A percentile compares a stretch with the other conserved stretches of the same genome.
Evolutionary conservation across 2,113 vertebrate genomes (phyloP).

Genomic region (Hippocampus guttulatus): DNA sequence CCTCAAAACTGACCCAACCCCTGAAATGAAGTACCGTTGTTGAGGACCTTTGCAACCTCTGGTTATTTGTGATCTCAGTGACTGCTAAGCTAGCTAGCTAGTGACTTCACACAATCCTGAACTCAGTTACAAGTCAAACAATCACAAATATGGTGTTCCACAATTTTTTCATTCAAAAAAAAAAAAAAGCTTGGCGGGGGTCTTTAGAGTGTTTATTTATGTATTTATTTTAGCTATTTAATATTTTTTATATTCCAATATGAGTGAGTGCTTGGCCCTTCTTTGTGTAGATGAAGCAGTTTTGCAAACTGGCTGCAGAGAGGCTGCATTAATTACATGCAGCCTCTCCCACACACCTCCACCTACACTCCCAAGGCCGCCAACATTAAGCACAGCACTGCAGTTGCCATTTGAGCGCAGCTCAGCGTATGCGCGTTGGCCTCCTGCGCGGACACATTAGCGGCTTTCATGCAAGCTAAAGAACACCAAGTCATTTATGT

Average conservation of each 20-base stretch:
- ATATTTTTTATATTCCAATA: not conserved
- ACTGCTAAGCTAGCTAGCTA: too few relatives aligned
- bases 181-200: too few relatives aligned
- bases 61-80: too few relatives aligned
- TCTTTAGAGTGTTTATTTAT: too few relatives aligned
- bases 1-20: too few relatives aligned
- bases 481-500: constrained; percentile 23
- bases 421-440: constrained; percentile 40
- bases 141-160: too few relatives aligned
- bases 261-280: not conserved
- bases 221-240: too few relatives aligned
- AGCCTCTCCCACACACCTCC: constrained; percentile 73
- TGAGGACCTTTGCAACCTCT: too few relatives aligned
- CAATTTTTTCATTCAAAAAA: too few relatives aligned
- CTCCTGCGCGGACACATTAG: constrained; percentile 42
- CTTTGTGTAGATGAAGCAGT: constrained; percentile 35
- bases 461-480: constrained; percentile 26
- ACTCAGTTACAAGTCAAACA: too few relatives aligned
- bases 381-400: constrained; percentile 44
- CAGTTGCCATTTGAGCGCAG: constrained; percentile 38
- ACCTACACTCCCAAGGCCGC: constrained; percentile 67
- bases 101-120: too few relatives aligned
- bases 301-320: constrained; percentile 56
- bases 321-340: constrained; percentile 71
- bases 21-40: too few relatives aligned